Percentiles rank a stretch among this genome's conserved stretches.
phyloP scores from a whole-genome alignment of 2,888 invertebrate species.

The Ischnus inquisitorius region DNA sequence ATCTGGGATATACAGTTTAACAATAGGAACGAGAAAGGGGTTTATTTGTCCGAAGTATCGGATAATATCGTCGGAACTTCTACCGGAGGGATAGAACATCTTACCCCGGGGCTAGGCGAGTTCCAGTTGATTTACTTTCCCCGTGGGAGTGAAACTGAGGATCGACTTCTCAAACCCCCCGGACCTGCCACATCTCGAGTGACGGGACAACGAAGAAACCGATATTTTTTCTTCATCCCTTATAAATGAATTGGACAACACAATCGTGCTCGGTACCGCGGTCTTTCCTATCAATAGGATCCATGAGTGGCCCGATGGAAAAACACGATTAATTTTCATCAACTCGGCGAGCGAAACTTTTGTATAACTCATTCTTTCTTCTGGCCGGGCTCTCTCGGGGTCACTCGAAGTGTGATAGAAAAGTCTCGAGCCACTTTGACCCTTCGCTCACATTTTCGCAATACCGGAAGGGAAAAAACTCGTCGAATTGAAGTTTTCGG shows the following conservation, averaged over 20 bases:
- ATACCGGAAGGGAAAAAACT: not conserved
- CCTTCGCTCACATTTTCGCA: not conserved
- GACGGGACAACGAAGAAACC: not conserved
- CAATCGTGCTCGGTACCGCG: not conserved
- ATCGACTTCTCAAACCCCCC: slow-evolving; percentile 13
- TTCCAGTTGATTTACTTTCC: slow-evolving; percentile 31
- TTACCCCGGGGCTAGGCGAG: not conserved
- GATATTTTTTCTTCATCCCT: slow-evolving; percentile 34
- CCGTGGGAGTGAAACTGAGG: not conserved
- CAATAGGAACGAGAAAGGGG: slow-evolving; percentile 1
- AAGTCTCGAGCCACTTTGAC: slow-evolving; percentile 19
- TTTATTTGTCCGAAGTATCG: slow-evolving; percentile 18
- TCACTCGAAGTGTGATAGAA: not conserved
- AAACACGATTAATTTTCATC: slow-evolving; percentile 52
- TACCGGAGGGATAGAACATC: not conserved
- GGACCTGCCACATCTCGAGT: slow-evolving; percentile 11
- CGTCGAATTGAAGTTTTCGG: not conserved
- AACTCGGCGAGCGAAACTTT: slow-evolving; percentile 18
- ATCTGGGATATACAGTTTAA: not conserved
- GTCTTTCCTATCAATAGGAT: not conserved
- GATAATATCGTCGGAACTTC: slow-evolving; percentile 14
- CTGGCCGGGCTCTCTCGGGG: not conserved
- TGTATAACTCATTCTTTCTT: not conserved
- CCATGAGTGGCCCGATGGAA: slow-evolving; percentile 6
- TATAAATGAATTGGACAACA: slow-evolving; percentile 44